These are phyloP conservation scores for Lepidurus packardi DNA, from an alignment of 1,140 invertebrate genomes.

Conservation along the genomic window DNA sequence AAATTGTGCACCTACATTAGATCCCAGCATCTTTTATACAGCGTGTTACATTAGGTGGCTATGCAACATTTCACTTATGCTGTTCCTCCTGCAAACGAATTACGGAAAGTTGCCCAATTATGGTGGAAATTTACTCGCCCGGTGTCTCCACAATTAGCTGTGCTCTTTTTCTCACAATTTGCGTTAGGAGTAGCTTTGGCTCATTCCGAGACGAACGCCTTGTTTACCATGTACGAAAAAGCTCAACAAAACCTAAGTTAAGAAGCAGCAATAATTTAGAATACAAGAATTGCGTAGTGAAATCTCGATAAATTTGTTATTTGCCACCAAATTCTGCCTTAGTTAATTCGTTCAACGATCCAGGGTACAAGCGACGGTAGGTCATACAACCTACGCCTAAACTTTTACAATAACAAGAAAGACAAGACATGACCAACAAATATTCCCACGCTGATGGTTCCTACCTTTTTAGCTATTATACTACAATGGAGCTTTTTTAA, in stretches of 20 bases:
- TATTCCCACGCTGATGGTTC: background rate
- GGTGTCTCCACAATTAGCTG: background rate
- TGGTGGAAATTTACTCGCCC: conserved; percentile 16
- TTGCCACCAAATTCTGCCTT: conserved; percentile 10
- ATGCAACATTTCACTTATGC: background rate
- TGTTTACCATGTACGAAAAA: background rate
- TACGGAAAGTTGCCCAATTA: background rate
- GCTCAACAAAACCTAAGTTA: background rate
- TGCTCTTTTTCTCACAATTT: conserved; percentile 2
- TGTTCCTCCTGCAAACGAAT: background rate
- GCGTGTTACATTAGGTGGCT: background rate
- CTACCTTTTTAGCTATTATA: background rate
- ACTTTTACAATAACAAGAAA: conserved; percentile 1
- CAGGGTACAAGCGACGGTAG: background rate
- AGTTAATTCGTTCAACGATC: background rate
- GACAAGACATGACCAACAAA: background rate
- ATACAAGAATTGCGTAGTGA: conserved; percentile 4
- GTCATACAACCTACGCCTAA: background rate
- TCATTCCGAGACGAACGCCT: background rate
- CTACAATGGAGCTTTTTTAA: background rate
- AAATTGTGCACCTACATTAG: background rate
- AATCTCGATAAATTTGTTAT: conserved; percentile 1
- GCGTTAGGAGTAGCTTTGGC: background rate
- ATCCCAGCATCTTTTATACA: too few relatives aligned
- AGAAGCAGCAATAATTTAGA: background rate